phyloP scores from a whole-genome alignment of 1,140 invertebrate genomes.

The Brachystomella parvula region DNA sequence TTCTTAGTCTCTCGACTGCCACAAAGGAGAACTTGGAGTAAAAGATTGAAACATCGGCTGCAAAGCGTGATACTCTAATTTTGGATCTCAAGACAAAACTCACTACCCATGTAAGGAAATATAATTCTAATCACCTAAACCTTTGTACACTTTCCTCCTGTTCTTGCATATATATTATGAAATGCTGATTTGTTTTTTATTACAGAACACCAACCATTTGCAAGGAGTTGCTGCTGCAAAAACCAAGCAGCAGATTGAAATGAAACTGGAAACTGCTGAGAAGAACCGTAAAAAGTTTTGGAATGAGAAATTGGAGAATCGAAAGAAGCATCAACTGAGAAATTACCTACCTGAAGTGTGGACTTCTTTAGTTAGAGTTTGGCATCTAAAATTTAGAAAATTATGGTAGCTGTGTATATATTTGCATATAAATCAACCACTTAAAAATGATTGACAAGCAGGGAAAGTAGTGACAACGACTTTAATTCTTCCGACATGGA shows the following conservation, averaged over 20 bases:
- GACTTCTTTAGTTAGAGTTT: too few relatives aligned
- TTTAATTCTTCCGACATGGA: too few relatives aligned
- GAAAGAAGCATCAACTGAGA: constrained; percentile 76
- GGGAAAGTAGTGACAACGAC: too few relatives aligned
- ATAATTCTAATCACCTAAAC: constrained; percentile 40
- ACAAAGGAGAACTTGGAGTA: constrained; percentile 78
- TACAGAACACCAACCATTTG: constrained; percentile 47
- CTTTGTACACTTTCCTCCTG: background rate
- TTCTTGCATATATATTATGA: background rate
- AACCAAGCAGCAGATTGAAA: constrained; percentile 57
- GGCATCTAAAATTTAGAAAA: too few relatives aligned
- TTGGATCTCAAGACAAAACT: constrained; percentile 75
- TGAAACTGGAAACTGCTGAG: constrained; percentile 62
- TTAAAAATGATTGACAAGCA: too few relatives aligned
- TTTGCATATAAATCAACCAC: too few relatives aligned
- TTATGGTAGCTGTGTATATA: too few relatives aligned
- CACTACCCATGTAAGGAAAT: constrained; percentile 59
- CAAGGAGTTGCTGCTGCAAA: constrained; percentile 59
- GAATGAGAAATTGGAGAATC: constrained; percentile 66
- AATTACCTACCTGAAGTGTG: constrained; percentile 71
- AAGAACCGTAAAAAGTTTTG: constrained; percentile 68
- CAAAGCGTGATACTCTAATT: constrained; percentile 80
- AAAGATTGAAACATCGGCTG: constrained; percentile 78
- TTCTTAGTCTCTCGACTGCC: constrained; percentile 64
- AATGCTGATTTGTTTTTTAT: constrained; percentile 22